These are phyloP conservation scores for Euwallacea fornicatus DNA, from an alignment of 1,140 invertebrate species.

Conservation along the genomic window DNA sequence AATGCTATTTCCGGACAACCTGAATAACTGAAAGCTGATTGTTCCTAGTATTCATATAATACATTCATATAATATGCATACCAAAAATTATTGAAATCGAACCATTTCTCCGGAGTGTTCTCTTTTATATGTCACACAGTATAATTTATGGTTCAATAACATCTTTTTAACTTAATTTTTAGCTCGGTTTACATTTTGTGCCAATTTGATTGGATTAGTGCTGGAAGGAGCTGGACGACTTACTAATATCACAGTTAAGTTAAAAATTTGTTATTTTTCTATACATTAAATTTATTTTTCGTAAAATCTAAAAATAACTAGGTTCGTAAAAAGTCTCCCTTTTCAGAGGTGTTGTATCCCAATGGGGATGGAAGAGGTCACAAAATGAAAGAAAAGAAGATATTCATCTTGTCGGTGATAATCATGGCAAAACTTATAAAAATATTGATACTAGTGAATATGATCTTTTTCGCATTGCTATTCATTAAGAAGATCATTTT, in stretches of 20 bases:
- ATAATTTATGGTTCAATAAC: slow-evolving; percentile 25
- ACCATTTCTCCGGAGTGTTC: no score
- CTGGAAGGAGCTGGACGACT: slow-evolving; percentile 5
- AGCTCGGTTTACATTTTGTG: slow-evolving; percentile 12
- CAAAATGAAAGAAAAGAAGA: slow-evolving; percentile 42
- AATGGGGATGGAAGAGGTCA: slow-evolving; percentile 6
- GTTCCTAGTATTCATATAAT: no score
- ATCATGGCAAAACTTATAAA: slow-evolving; percentile 38
- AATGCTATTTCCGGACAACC: no score
- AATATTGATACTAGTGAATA: slow-evolving; percentile 53
- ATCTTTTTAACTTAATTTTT: slow-evolving; percentile 38
- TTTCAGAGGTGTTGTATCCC: slow-evolving; percentile 8
- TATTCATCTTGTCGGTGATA: slow-evolving; percentile 34
- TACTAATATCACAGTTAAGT: slow-evolving; percentile 34
- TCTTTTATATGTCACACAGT: no score
- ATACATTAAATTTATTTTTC: slow-evolving; percentile 4
- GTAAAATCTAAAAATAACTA: background rate
- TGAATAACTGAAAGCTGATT: no score
- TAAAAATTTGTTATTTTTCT: slow-evolving; percentile 42
- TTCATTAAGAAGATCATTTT: slow-evolving; percentile 71
- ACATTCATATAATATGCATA: no score
- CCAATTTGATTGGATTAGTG: slow-evolving; percentile 15
- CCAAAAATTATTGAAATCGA: no score
- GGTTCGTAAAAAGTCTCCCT: slow-evolving; percentile 7
- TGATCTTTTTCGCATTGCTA: slow-evolving; percentile 65